Percentiles rank a stretch among this genome's conserved stretches.
These are phyloP conservation scores for Bursaphelenchus mucronatus DNA, from an alignment of 1,140 invertebrate genomes.

Conservation along the genomic window DNA sequence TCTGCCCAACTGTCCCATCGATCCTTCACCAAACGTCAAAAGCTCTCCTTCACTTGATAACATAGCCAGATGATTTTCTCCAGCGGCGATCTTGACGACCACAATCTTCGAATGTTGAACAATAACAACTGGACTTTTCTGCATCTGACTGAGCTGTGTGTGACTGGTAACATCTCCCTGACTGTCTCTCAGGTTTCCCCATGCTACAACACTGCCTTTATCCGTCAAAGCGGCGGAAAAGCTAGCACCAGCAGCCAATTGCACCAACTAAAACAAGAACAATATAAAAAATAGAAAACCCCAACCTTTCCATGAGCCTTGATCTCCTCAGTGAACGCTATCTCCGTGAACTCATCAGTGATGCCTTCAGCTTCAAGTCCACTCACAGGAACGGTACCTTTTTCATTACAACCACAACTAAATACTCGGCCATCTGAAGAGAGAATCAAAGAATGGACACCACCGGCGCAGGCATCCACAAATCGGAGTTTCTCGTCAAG, in stretches of 20 bases:
- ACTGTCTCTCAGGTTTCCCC: conserved; percentile 55
- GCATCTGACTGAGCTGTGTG: conserved; percentile 45
- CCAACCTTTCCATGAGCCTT: conserved; percentile 46
- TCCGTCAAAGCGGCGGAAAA: conserved; percentile 56
- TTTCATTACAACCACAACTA: conserved; percentile 57
- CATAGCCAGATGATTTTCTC: conserved; percentile 59
- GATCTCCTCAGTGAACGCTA: conserved; percentile 43
- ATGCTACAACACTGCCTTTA: conserved; percentile 54
- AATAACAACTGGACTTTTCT: conserved; percentile 52
- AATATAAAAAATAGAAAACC: conserved; percentile 27
- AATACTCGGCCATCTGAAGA: conserved; percentile 48
- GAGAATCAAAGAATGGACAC: conserved; percentile 54
- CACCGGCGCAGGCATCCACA: conserved; percentile 53
- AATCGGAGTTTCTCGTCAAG: conserved; percentile 43
- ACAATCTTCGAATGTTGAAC: conserved; percentile 33
- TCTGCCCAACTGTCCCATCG: conserved; percentile 53
- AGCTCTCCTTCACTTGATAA: conserved; percentile 46
- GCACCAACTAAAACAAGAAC: conserved; percentile 46
- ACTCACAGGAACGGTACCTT: conserved; percentile 57
- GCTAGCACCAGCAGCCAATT: conserved; percentile 54
- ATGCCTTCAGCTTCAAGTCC: conserved; percentile 52
- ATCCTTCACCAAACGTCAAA: conserved; percentile 58
- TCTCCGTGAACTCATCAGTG: conserved; percentile 49
- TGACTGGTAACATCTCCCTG: conserved; percentile 52
- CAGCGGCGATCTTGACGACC: conserved; percentile 55